phyloP scores from a whole-genome alignment of 2,113 vertebrate genomes.

The Bambusicola thoracicus region DNA sequence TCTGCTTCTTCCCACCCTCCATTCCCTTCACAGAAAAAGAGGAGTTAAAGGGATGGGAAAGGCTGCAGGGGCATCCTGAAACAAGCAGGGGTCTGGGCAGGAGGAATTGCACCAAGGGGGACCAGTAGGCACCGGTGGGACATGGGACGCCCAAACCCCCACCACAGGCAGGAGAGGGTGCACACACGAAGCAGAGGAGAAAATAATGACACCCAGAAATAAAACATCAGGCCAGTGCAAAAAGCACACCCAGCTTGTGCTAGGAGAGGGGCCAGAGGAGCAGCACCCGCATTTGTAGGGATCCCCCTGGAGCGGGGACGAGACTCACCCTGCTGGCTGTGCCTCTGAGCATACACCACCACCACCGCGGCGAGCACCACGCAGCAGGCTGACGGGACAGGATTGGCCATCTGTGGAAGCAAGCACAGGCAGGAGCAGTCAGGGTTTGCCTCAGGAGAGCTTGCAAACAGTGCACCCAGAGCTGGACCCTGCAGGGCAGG shows the following conservation, averaged over 20 bases:
- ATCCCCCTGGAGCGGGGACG: not conserved
- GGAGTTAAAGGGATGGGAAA: not conserved
- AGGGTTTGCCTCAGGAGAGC: not conserved
- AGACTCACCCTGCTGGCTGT: conserved; percentile 92
- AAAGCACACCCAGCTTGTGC: fast-evolving
- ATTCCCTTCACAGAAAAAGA: not conserved
- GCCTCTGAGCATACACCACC: conserved; percentile 91
- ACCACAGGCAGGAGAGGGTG: fast-evolving
- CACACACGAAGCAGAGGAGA: fast-evolving
- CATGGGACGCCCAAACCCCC: not conserved
- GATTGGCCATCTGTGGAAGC: conserved; percentile 92
- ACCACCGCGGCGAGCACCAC: conserved; percentile 89
- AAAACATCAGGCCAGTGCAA: fast-evolving
- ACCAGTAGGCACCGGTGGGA: fast-evolving
- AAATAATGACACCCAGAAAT: not conserved
- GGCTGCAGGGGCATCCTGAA: not conserved
- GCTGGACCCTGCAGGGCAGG: fast-evolving
- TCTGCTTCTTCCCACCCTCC: not conserved
- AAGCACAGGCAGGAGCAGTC: conserved; percentile 63
- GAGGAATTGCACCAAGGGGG: not conserved
- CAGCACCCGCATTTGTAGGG: fast-evolving
- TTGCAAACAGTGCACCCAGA: fast-evolving
- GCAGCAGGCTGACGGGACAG: conserved; percentile 90
- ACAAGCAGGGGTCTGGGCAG: not conserved
- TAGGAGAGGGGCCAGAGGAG: not conserved